Conservation (phyloP, 2,888 invertebrate species). For the Hedya salicella region DNA sequence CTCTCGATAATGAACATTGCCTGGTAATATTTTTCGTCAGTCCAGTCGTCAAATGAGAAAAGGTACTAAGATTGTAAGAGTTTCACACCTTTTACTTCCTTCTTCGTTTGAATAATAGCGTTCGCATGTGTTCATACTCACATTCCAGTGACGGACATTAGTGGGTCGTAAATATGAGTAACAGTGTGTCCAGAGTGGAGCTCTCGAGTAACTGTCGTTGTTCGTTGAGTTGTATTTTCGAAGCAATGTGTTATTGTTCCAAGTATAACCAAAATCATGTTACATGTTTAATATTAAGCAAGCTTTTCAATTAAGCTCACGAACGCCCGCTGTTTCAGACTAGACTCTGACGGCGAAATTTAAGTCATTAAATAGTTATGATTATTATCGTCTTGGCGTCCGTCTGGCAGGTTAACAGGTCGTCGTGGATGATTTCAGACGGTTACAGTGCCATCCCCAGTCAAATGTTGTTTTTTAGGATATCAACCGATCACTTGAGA, state of each 20-base stretch:
- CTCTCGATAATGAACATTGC: conserved; percentile 52
- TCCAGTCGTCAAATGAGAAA: conserved; percentile 1
- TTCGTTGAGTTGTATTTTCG: conserved; percentile 29
- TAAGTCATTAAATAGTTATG: conserved; percentile 37
- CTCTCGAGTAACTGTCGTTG: conserved; percentile 41
- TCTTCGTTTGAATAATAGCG: conserved; percentile 10
- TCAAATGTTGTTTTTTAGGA: too few species aligned
- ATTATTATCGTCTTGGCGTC: conserved; percentile 27
- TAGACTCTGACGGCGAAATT: conserved; percentile 18
- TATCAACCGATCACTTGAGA: too few species aligned
- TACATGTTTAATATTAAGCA: conserved; percentile 34
- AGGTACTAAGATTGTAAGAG: not conserved
- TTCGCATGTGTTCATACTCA: conserved; percentile 41
- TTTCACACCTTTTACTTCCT: conserved; percentile 10
- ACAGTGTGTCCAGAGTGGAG: conserved; percentile 52
- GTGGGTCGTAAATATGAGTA: conserved; percentile 65
- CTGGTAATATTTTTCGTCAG: conserved; percentile 20
- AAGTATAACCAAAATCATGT: conserved; percentile 37
- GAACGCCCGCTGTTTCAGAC: conserved; percentile 33
- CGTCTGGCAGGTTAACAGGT: conserved; percentile 22
- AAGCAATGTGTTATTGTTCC: conserved; percentile 38
- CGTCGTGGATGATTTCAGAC: conserved; percentile 10
- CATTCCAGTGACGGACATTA: conserved; percentile 54
- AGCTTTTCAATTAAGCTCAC: conserved; percentile 34
- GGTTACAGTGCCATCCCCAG: not conserved